These are phyloP conservation scores for Microtus ochrogaster DNA, from an alignment of 2,113 vertebrate species.

Conservation along the genomic window DNA sequence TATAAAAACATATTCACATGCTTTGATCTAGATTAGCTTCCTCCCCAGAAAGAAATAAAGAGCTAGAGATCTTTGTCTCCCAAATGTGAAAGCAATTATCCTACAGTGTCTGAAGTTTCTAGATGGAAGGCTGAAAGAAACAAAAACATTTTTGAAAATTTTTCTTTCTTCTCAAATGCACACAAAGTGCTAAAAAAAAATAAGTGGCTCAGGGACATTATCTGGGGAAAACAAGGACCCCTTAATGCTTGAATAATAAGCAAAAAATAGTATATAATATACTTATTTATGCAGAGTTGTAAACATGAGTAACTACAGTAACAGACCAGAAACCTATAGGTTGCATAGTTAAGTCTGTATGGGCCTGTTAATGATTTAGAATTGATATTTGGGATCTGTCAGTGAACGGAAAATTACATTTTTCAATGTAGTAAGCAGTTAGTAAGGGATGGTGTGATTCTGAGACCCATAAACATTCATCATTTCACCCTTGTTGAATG, in stretches of 20 bases:
- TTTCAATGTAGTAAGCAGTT: not conserved
- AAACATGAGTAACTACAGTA: constrained; percentile 30
- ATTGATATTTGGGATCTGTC: not conserved
- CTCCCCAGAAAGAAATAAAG: not conserved
- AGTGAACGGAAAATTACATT: not conserved
- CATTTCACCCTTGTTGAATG: not conserved
- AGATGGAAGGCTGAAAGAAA: not conserved
- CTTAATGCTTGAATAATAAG: constrained; percentile 26
- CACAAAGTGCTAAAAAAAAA: not conserved
- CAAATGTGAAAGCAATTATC: not conserved
- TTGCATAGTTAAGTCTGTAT: not conserved
- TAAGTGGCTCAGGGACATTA: not conserved
- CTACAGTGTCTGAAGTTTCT: not conserved
- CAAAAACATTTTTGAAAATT: not conserved
- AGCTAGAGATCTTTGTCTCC: not conserved
- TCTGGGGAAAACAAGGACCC: not conserved
- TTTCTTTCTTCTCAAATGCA: constrained; percentile 8
- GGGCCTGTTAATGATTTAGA: not conserved
- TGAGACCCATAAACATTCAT: not conserved
- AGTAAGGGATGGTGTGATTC: not conserved
- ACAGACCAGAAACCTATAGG: constrained; percentile 33
- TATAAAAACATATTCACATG: not conserved
- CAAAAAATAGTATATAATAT: constrained; percentile 12
- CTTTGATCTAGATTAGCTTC: not conserved
- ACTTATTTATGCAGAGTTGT: not conserved